Percentiles rank a stretch among this genome's conserved stretches.
These are phyloP conservation scores for Nomada ruficornis DNA, from an alignment of 2,888 invertebrate species.

Conservation along the genomic window DNA sequence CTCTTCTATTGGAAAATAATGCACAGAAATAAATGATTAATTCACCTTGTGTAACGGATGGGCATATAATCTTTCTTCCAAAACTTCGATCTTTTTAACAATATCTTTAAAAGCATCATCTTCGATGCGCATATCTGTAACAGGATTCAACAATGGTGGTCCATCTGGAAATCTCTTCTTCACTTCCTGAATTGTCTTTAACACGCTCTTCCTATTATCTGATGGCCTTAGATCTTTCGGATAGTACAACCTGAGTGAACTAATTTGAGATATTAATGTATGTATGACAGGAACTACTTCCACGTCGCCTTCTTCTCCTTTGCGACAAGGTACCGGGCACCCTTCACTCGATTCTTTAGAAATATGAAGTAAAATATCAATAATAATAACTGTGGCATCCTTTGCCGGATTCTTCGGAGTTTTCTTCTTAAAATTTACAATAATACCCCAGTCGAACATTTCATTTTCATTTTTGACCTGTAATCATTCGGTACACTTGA, in stretches of 20 bases:
- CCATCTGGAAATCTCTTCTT: slow-evolving; percentile 95
- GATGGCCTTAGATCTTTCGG: slow-evolving; percentile 94
- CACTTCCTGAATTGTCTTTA: slow-evolving; percentile 94
- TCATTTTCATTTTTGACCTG: slow-evolving; percentile 92
- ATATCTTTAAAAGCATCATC: slow-evolving; percentile 92
- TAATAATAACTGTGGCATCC: slow-evolving; percentile 87
- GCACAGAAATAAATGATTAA: not conserved
- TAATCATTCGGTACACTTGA: slow-evolving; percentile 46
- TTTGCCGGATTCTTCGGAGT: slow-evolving; percentile 84
- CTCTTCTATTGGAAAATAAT: not conserved
- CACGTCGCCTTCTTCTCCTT: slow-evolving; percentile 91
- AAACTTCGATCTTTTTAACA: slow-evolving; percentile 92
- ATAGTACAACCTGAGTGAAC: slow-evolving; percentile 95
- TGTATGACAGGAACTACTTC: slow-evolving; percentile 95
- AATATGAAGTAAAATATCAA: slow-evolving; percentile 94
- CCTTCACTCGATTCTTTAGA: slow-evolving; percentile 87
- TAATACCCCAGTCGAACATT: slow-evolving; percentile 98
- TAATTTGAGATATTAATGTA: slow-evolving; percentile 93
- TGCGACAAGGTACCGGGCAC: slow-evolving; percentile 89
- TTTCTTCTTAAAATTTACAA: slow-evolving; percentile 95
- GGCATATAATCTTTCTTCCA: slow-evolving; percentile 92
- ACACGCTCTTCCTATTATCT: slow-evolving; percentile 93
- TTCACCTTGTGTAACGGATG: slow-evolving; percentile 91
- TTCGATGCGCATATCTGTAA: slow-evolving; percentile 98
- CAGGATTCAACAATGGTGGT: slow-evolving; percentile 95